Percentiles rank a stretch among this genome's conserved stretches.
Conservation (phyloP, 2,888 invertebrate species). For the Zaprionus obscuricornis region DNA sequence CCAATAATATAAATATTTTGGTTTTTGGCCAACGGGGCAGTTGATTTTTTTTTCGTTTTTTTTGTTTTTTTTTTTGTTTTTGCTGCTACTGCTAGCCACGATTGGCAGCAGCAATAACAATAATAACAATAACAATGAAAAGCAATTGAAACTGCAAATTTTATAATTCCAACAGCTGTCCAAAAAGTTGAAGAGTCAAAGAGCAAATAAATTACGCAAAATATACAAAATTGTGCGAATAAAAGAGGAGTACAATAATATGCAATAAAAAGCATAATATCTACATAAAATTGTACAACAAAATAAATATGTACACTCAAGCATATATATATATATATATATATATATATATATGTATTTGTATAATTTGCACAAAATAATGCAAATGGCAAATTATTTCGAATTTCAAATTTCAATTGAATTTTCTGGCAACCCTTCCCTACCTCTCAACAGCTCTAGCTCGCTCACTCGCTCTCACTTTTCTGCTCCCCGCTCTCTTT, state of each 20-base stretch:
- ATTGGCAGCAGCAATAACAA: not conserved
- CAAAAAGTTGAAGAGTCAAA: conserved; percentile 57
- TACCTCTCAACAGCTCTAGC: not conserved
- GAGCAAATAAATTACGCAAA: conserved; percentile 69
- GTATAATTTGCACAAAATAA: conserved; percentile 43
- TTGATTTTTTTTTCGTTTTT: not conserved
- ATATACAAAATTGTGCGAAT: conserved; percentile 48
- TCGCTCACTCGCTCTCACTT: not conserved
- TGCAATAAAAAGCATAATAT: not conserved
- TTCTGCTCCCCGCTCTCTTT: not conserved
- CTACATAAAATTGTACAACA: conserved; percentile 10
- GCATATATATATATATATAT: conserved; percentile 9
- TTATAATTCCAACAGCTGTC: conserved; percentile 21
- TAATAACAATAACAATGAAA: not conserved
- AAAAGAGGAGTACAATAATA: conserved; percentile 21
- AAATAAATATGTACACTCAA: conserved; percentile 3
- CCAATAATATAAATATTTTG: too few relatives aligned
- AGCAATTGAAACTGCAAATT: not conserved
- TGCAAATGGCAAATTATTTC: conserved; percentile 60
- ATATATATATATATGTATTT: conserved; percentile 1
- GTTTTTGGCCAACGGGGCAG: not conserved
- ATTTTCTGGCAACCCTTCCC: conserved; percentile 40
- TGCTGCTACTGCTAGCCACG: not conserved
- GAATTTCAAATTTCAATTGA: conserved; percentile 62
- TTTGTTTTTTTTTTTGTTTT: too few relatives aligned